These are phyloP conservation scores for Cathartes aura DNA, from an alignment of 2,113 vertebrate species.

Conservation along the genomic window DNA sequence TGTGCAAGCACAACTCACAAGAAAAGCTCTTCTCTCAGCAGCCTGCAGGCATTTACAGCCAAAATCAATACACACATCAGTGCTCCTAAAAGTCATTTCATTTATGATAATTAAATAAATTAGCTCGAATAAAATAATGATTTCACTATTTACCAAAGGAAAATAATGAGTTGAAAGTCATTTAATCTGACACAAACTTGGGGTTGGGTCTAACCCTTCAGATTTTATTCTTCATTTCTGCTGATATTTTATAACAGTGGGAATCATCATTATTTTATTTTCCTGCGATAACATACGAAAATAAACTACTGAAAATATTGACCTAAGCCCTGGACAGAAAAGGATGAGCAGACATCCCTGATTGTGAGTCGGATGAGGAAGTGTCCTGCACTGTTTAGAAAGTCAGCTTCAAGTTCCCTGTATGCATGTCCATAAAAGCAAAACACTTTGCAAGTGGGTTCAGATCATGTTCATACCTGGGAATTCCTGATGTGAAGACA, in stretches of 20 bases:
- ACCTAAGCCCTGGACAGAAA: not conserved
- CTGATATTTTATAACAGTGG: not conserved
- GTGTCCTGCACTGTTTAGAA: not conserved
- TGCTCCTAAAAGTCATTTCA: not conserved
- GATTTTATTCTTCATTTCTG: not conserved
- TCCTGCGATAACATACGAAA: not conserved
- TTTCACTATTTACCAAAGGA: constrained; percentile 28
- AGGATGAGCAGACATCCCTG: not conserved
- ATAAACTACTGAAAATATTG: not conserved
- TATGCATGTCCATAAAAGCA: not conserved
- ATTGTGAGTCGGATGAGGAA: not conserved
- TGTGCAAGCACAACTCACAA: not conserved
- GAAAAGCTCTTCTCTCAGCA: constrained; percentile 29
- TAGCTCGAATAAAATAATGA: constrained; percentile 9
- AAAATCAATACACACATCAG: constrained; percentile 39
- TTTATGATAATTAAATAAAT: constrained; percentile 56
- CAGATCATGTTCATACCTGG: not conserved
- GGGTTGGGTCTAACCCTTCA: not conserved
- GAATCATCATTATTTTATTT: not conserved
- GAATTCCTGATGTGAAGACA: not conserved
- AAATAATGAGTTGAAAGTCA: constrained; percentile 18
- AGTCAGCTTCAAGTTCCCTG: not conserved
- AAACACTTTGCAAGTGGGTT: not conserved
- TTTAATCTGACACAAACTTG: not conserved
- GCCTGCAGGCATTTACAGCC: not conserved